Conservation (phyloP, 2,797 vertebrate species). For the Serranus cabrilla region DNA sequence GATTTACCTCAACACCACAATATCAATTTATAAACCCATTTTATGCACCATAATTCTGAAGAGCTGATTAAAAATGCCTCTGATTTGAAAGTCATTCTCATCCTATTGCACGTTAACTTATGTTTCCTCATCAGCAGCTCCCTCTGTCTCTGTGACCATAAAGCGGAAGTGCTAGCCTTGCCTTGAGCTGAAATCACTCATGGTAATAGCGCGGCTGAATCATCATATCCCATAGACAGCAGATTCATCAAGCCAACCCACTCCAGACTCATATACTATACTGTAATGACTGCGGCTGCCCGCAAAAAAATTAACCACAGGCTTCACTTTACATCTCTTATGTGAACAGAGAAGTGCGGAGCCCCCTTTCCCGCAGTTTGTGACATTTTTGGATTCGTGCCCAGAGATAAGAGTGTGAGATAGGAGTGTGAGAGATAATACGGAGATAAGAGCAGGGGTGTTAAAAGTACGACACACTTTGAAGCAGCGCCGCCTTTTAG, state of each 20-base stretch:
- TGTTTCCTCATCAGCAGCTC: conserved; percentile 74
- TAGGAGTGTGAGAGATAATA: conserved; percentile 14
- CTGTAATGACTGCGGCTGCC: conserved; percentile 55
- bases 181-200: conserved; percentile 79
- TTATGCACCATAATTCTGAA: conserved; percentile 33
- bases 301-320: conserved; percentile 47
- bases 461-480: conserved; percentile 24
- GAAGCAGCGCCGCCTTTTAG: conserved; percentile 29
- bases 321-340: conserved; percentile 60
- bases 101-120: conserved; percentile 66
- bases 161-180: conserved; percentile 69
- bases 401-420: conserved; percentile 32
- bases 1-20: conserved; percentile 45
- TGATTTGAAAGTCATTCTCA: conserved; percentile 66
- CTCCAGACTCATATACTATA: conserved; percentile 59
- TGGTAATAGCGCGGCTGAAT: conserved; percentile 80
- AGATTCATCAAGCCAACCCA: conserved; percentile 77
- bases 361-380: conserved; percentile 13
- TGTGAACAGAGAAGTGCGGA: conserved; percentile 38
- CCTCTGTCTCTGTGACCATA: conserved; percentile 69
- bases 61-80: conserved; percentile 70
- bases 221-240: conserved; percentile 81
- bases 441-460: conserved; percentile 12
- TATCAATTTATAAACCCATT: conserved; percentile 46
- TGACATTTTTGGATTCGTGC: conserved; percentile 43